Evolutionary conservation across 2,113 vertebrate species (phyloP), one percentile per base, ranked within the genome.

Genomic region (Bungarus multicinctus): DNA sequence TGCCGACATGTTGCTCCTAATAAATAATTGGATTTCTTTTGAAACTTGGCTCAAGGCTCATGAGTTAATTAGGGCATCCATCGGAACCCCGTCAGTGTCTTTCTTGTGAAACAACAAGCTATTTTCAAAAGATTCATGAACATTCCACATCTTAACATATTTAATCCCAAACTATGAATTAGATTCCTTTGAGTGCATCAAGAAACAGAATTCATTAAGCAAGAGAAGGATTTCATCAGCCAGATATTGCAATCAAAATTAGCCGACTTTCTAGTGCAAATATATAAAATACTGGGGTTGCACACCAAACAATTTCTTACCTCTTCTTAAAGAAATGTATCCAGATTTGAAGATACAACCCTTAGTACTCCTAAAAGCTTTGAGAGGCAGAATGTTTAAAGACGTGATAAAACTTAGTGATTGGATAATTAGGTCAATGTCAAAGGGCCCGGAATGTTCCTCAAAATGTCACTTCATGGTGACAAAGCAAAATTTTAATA

Each of bases 151-250:
- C 27, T 58, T 88, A 93, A 11, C 34, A 25, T 1, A 50, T 91
- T 91, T n/a, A 50, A 2, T 47, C 74, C 92, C 43, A 81, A 90
- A 94, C 30, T 87, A 34, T 91, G 50, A 94, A 89, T 34, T 14
- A 96, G 94, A 95, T 89, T 30, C 43, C 90, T 27, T 69, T 91
- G 87, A 45, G 23, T 0, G 0, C 45, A 90, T 64, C 81, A 91
- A 92, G 2, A 90, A 7, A 54, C 90, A 9, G 88, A 91, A 93
- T 14, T 88, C 4, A 85, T 92, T 57, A 57, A 1, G 3, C 12
- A 69, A 0, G 27, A 69, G 23, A 0, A 0, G 20, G 16, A 6
- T 81, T 91, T 30, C 8, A 20, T 69, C 53, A 47, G 20, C 30
- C 22, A 52, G 22, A 45, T 34, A 93, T 10, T 90, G 34, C 90